Percentiles rank a stretch among this genome's conserved stretches.
These are phyloP conservation scores for Caenorhabditis tropicalis DNA, from an alignment of 1,140 invertebrate species.

Conservation along the genomic window DNA sequence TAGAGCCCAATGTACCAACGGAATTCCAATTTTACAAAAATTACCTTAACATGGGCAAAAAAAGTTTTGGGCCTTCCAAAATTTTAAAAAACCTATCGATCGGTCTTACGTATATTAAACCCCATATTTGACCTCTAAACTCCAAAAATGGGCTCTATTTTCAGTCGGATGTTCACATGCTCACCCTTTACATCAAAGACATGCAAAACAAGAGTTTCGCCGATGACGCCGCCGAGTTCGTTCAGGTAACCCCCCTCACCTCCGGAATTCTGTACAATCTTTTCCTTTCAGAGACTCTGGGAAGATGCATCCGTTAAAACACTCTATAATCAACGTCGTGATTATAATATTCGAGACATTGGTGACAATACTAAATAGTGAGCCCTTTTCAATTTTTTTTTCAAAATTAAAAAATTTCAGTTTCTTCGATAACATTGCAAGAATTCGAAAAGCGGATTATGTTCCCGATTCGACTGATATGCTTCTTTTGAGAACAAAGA, in stretches of 20 bases:
- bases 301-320: background rate
- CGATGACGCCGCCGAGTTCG: background rate
- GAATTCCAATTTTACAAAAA: too few relatives aligned
- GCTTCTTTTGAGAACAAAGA: slow-evolving; percentile 91
- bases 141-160: too few relatives aligned
- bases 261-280: too few relatives aligned
- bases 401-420: slow-evolving; percentile 74
- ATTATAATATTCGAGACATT: background rate
- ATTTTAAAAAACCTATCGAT: too few relatives aligned
- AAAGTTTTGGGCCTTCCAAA: too few relatives aligned
- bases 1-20: too few relatives aligned
- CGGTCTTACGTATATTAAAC: too few relatives aligned
- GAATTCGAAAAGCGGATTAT: slow-evolving; percentile 88
- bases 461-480: slow-evolving; percentile 95
- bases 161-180: background rate
- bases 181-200: slow-evolving; percentile 2
- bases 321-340: background rate
- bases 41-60: too few relatives aligned
- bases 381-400: background rate
- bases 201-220: background rate
- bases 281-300: background rate
- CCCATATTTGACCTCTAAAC: too few relatives aligned
- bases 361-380: slow-evolving; percentile 15
- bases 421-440: slow-evolving; percentile 84
- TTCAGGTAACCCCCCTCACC: background rate